These are phyloP conservation scores for Styela clava DNA, from an alignment of 23 tunicate genomes.

Conservation along the genomic window DNA sequence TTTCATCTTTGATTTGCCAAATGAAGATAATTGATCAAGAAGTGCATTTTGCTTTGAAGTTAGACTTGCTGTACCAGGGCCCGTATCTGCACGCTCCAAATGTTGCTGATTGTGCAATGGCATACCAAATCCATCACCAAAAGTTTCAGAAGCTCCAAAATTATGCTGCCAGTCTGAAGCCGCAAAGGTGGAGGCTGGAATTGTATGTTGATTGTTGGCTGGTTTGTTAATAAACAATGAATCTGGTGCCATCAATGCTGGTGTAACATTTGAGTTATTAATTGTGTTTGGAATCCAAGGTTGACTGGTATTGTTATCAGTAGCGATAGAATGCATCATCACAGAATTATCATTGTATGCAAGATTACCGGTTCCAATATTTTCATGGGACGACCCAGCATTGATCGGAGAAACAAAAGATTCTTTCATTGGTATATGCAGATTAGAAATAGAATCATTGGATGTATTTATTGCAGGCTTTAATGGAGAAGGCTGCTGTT, in stretches of 20 bases:
- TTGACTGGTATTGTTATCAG: neutral
- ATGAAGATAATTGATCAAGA: slow-evolving; percentile 13
- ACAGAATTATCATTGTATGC: neutral
- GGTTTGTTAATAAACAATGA: slow-evolving; percentile 14
- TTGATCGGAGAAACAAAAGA: neutral
- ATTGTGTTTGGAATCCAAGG: neutral
- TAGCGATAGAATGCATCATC: neutral
- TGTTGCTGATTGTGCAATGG: neutral
- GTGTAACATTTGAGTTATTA: neutral
- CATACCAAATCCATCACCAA: neutral
- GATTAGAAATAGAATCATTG: slow-evolving; percentile 27
- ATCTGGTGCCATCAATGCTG: slow-evolving; percentile 14
- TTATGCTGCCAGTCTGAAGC: neutral
- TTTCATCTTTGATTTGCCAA: neutral
- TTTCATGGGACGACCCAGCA: neutral
- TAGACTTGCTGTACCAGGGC: neutral
- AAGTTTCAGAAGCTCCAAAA: neutral
- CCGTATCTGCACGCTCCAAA: neutral
- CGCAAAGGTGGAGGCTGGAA: neutral
- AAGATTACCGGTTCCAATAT: neutral
- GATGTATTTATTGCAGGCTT: neutral
- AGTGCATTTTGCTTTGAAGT: slow-evolving; percentile 17
- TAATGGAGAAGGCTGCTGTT: neutral
- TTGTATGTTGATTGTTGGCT: neutral
- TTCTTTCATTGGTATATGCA: slow-evolving; percentile 48